phyloP scores from a whole-genome alignment of 2,113 vertebrate genomes.

The Sisor rabdophorus region DNA sequence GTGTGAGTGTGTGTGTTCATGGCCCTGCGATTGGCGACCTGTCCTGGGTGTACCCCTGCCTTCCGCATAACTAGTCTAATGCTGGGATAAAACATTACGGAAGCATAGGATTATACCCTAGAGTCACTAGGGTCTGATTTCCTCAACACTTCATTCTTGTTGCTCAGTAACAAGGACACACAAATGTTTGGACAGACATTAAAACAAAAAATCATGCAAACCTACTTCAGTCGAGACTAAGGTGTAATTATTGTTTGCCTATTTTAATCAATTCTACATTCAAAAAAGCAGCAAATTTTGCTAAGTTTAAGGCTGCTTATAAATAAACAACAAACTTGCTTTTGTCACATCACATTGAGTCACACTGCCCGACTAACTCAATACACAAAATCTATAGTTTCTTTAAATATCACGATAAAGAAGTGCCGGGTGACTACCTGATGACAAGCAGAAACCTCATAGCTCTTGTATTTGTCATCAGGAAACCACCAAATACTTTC shows the following conservation, averaged over 20 bases:
- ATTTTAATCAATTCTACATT: conserved; percentile 34
- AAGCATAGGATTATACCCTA: too few species aligned
- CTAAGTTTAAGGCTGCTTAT: too few species aligned
- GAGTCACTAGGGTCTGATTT: too few species aligned
- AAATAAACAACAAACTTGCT: too few species aligned
- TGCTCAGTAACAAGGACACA: neutral
- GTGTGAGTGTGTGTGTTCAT: too few species aligned
- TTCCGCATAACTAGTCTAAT: conserved; percentile 2
- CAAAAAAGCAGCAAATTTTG: conserved; percentile 27
- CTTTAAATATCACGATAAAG: neutral
- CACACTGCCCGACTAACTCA: neutral
- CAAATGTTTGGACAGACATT: conserved; percentile 26
- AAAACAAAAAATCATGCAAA: conserved; percentile 5
- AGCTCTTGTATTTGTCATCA: conserved; percentile 3
- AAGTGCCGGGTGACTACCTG: neutral
- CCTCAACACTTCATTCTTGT: conserved; percentile 48
- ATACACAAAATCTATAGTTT: neutral
- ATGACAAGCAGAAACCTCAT: neutral
- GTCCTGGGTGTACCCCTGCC: too few species aligned
- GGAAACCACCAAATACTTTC: neutral
- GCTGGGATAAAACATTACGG: conserved; percentile 53
- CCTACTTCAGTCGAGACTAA: neutral
- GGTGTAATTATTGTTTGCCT: neutral
- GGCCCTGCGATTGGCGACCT: too few species aligned
- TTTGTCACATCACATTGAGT: too few species aligned